These are phyloP conservation scores for Melipona beecheii DNA, from an alignment of 2,888 invertebrate genomes.

Conservation along the genomic window DNA sequence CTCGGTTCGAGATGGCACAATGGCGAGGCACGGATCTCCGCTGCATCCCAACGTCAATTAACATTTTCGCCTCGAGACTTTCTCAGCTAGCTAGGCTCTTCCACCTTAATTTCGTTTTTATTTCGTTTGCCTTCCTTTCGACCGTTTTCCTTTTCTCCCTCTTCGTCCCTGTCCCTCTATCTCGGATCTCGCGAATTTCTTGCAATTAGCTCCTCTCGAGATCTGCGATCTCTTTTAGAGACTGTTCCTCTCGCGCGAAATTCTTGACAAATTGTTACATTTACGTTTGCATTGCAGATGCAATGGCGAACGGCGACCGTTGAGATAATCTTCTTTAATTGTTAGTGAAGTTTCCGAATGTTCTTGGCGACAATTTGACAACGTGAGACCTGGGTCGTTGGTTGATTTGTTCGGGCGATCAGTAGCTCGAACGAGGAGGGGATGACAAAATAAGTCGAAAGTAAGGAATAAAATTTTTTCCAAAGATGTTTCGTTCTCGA, in stretches of 20 bases:
- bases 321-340: background rate
- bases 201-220: background rate
- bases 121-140: background rate
- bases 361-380: background rate
- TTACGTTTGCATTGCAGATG: background rate
- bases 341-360: background rate
- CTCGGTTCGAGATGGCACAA: constrained; percentile 29
- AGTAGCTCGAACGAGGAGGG: no score
- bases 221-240: background rate
- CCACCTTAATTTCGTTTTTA: constrained; percentile 40
- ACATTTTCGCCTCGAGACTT: constrained; percentile 31
- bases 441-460: no score
- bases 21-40: background rate
- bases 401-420: background rate
- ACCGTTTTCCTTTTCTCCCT: background rate
- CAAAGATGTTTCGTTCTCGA: no score
- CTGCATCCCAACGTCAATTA: constrained; percentile 45
- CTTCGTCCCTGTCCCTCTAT: no score
- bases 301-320: background rate
- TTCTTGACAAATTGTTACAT: constrained; percentile 1
- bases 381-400: background rate
- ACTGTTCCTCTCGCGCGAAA: background rate
- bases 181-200: background rate
- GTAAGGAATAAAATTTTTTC: no score
- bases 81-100: constrained; percentile 31